Evolutionary conservation across 2,888 invertebrate species (phyloP).

Genomic region (Amblyteles armatorius): DNA sequence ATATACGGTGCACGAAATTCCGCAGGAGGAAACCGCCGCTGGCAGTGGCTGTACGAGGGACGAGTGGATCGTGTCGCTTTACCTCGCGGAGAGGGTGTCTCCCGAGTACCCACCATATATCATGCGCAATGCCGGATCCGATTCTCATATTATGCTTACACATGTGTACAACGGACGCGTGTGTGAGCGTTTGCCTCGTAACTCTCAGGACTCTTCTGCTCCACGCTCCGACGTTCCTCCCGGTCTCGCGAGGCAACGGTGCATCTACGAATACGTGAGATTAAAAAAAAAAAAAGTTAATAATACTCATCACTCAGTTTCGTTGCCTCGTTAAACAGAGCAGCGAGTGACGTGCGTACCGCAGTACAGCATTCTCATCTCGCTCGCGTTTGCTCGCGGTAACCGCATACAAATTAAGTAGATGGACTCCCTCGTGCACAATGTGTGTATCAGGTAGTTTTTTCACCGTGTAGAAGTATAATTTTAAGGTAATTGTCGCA

Average conservation of each 20-base stretch:
- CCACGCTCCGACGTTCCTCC: neutral
- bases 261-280: conserved; percentile 14
- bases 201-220: conserved; percentile 28
- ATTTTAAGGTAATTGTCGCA: neutral
- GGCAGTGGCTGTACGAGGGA: conserved; percentile 49
- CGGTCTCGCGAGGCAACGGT: neutral
- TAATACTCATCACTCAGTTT: conserved; percentile 30
- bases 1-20: conserved; percentile 83
- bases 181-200: neutral
- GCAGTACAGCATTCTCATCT: conserved; percentile 4
- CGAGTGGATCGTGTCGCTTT: conserved; percentile 77
- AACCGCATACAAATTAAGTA: conserved; percentile 16
- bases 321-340: conserved; percentile 36
- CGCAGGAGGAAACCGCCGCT: conserved; percentile 58
- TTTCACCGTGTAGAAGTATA: neutral
- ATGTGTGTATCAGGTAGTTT: neutral
- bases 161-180: conserved; percentile 63
- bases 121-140: conserved; percentile 83
- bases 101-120: conserved; percentile 81
- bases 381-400: neutral
- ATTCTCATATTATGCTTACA: conserved; percentile 80
- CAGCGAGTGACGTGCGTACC: neutral
- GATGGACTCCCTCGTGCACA: neutral
- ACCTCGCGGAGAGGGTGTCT: conserved; percentile 76
- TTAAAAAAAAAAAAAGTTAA: conserved; percentile 13